These are phyloP conservation scores for Erythrocebus patas DNA, from an alignment of 2,113 vertebrate genomes.

Conservation along the genomic window DNA sequence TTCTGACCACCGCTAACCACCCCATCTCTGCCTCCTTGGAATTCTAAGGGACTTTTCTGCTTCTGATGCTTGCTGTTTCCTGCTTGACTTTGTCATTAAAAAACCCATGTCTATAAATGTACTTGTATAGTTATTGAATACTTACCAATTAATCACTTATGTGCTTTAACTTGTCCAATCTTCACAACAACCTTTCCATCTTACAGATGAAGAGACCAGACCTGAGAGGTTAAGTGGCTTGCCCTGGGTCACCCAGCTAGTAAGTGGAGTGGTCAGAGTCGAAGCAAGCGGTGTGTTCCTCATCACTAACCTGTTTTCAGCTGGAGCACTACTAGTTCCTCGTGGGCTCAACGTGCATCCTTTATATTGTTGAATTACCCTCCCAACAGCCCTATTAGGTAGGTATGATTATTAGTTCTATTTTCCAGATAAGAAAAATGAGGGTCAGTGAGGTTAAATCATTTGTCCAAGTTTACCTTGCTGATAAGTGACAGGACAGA, in stretches of 20 bases:
- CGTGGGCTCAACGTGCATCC: not conserved
- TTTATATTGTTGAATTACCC: not conserved
- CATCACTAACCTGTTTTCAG: not conserved
- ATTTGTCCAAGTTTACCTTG: not conserved
- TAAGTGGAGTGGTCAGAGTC: not conserved
- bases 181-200: not conserved
- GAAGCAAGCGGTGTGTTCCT: not conserved
- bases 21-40: not conserved
- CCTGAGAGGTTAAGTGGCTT: not conserved
- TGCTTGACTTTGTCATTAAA: not conserved
- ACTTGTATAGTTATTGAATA: not conserved
- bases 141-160: not conserved
- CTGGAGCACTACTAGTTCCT: not conserved
- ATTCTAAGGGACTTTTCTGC: not conserved
- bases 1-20: not conserved
- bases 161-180: not conserved
- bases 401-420: not conserved
- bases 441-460: not conserved
- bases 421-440: slow-evolving; percentile 14
- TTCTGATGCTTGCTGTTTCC: not conserved
- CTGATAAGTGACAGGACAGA: not conserved
- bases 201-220: not conserved
- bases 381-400: not conserved
- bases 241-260: not conserved
- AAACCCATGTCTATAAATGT: not conserved